Conservation (phyloP, 2,113 vertebrate genomes). For the Cyanistes caeruleus region DNA sequence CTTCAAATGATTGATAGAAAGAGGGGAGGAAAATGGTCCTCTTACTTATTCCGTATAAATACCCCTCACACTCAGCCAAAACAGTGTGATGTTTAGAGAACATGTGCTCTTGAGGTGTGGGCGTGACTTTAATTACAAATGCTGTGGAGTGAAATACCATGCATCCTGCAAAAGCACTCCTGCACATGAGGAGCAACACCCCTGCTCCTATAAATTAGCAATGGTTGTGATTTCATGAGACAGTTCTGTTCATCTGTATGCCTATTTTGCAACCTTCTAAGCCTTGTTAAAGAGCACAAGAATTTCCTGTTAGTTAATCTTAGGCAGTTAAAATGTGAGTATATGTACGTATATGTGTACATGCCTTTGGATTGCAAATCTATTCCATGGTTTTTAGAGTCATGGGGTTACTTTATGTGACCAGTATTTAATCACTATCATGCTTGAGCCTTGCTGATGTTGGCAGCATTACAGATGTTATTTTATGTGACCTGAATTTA, state of each 20-base stretch:
- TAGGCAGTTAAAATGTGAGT: background rate
- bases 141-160: background rate
- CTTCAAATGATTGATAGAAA: background rate
- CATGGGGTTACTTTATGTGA: conserved; percentile 10
- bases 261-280: background rate
- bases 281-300: background rate
- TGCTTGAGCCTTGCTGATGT: background rate
- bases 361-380: background rate
- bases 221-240: background rate
- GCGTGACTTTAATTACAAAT: background rate
- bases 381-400: background rate
- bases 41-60: background rate
- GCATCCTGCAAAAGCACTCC: background rate
- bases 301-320: background rate
- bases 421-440: background rate
- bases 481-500: conserved; percentile 40
- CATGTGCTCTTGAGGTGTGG: background rate
- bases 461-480: background rate
- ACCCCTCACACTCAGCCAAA: background rate
- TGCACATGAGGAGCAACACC: background rate
- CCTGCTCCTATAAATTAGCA: accelerated
- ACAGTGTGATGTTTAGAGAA: background rate
- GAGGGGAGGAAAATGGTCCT: background rate
- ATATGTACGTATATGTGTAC: background rate
- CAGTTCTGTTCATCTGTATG: background rate